Evolutionary conservation across 2,888 invertebrate genomes (phyloP), one percentile per base, ranked within the genome.

Genomic region (Clusia tigrina): DNA sequence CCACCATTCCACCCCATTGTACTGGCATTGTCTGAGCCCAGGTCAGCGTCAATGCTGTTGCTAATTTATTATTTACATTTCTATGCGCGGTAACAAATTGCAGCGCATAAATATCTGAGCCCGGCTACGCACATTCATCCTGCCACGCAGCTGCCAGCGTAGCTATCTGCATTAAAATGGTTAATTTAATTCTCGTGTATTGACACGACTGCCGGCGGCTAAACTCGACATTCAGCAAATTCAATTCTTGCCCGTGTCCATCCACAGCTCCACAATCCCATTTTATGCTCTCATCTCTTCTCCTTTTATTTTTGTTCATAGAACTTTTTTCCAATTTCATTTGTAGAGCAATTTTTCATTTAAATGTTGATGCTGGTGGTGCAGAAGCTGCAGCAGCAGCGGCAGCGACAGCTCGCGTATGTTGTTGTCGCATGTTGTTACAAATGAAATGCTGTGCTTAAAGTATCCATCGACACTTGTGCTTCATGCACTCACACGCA

Each of bases 171-270:
- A 60, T 60, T 60, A 60, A 60, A 60, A 54, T 74, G 74, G 77
- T 74, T 78, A 77, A 78, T 78, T 78, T 74, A 74, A 79, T 78
- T 78, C 69, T 60, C 73, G 59, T 78, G 79, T 73, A 69, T 69
- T 69, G 71, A 68, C 69, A 71, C 68, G 66, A 69, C 63, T 67
- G 71, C 67, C 69, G 65, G 63, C 64, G 65, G 69, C 68, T 53
- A 62, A n/a, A 60, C 65, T 67, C 64, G 64, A 63, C 67, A 48
- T 48, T 48, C 48, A 67, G 51, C 64, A 42, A 65, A 65, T 67
- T 67, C 62, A 68, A 68, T 68, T 67, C 66, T 63, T 70, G 55
- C 61, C 32, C n/a, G n/a, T n/a, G n/a, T n/a, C n/a, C n/a, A n/a
- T n/a, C n/a, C n/a, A n/a, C n/a, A n/a, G n/a, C n/a, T 51, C 32